Conservation (phyloP, 2,888 invertebrate species). For the Selenia dentaria region DNA sequence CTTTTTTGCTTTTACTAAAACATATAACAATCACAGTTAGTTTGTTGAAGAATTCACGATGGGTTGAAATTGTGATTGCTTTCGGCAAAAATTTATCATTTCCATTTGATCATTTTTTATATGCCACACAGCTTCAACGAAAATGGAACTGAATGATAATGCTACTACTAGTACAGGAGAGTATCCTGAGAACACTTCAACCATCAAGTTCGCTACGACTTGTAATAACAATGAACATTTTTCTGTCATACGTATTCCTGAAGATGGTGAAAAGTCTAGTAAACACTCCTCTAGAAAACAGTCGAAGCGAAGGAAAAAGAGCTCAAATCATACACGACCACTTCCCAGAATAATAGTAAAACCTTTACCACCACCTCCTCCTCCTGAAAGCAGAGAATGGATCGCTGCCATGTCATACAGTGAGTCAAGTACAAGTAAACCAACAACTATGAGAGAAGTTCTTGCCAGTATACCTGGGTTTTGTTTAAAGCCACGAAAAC, state of each 20-base stretch:
- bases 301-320: constrained; percentile 91
- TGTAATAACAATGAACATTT: constrained; percentile 73
- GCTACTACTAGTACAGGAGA: constrained; percentile 63
- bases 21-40: constrained; percentile 5
- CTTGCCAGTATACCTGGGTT: constrained; percentile 96
- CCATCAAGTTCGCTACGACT: constrained; percentile 62
- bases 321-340: constrained; percentile 87
- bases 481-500: constrained; percentile 90
- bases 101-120: constrained; percentile 51
- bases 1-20: constrained; percentile 8
- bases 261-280: constrained; percentile 85
- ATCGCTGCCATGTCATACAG: constrained; percentile 71
- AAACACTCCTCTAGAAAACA: constrained; percentile 90
- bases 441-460: constrained; percentile 95
- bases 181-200: constrained; percentile 68
- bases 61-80: constrained; percentile 77
- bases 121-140: constrained; percentile 35
- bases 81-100: constrained; percentile 68
- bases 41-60: constrained; percentile 60
- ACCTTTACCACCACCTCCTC: constrained; percentile 88
- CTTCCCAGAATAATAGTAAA: constrained; percentile 93
- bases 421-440: constrained; percentile 64
- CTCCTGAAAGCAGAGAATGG: constrained; percentile 77
- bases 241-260: constrained; percentile 75
- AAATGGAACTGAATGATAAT: constrained; percentile 72